Base-by-base conservation (phyloP, 1,140 invertebrate genomes). In the Halictus rubicundus region DNA sequence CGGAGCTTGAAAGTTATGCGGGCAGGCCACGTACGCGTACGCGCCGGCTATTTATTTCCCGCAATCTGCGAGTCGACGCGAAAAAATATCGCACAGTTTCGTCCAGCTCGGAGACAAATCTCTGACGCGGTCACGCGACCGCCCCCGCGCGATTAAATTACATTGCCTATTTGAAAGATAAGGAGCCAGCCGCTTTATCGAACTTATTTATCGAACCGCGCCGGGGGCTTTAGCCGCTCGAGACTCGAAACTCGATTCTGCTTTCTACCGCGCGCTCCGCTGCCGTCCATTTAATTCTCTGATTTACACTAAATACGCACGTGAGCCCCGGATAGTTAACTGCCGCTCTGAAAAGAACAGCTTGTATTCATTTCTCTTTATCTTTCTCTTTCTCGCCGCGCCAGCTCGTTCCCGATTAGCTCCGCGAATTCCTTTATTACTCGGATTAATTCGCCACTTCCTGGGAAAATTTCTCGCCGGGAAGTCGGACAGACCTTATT, bases 161-260 rank as follows among this genome's bases (percentile, higher is more conserved):
- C 77, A 83, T 85, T 74, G 73, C 68, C 85, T 79, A 68, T 86
- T 86, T 86, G 74, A 83, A 74, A 86, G 84, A 86, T 86, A 86
- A 86, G 85, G 54, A 23, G 10, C 8, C 21, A 23, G 10, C 8
- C 21, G 49, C 54, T 71, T 84, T 86, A 86, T 86, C 84, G 73
- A 66, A 68, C 77, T 86, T 83, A 83, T 82, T 86, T 83, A 86
- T 86, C 84, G 69, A 27, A 10, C 23, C 49, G 4, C 12, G 0
- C n/a, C 42, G 25, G 32, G 10, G 63, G 27, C 8, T 81, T 84
- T 65, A 25, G 54, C 32, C 5, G 32, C 5, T 32, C 32, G 32
- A 32, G 32, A 32, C 32, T 32, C 32, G 32, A 32, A 5, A 0
- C 32, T 32, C 32, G 32, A 32, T 32, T 32, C 25, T 42, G 6